Percentiles rank a stretch among this genome's conserved stretches.
phyloP scores from a whole-genome alignment of 2,113 vertebrate species.

The Shinisaurus crocodilurus region DNA sequence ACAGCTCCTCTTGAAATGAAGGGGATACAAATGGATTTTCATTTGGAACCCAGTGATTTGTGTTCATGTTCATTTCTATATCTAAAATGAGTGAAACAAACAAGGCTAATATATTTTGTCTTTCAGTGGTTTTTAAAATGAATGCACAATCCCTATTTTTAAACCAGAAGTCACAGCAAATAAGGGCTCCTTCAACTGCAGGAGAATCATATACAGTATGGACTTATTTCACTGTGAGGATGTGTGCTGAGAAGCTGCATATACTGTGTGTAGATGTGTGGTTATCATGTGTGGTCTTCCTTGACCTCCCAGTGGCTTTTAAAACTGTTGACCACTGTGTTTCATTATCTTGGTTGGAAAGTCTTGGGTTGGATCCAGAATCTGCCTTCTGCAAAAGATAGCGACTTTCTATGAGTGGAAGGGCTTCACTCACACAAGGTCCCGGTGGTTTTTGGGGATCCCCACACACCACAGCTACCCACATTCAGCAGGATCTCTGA shows the following conservation, averaged over 20 bases:
- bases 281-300: neutral
- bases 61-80: neutral
- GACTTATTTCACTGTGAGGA: neutral
- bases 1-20: neutral
- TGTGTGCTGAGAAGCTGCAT: neutral
- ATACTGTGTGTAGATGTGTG: neutral
- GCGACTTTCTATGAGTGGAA: neutral
- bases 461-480: too few relatives aligned
- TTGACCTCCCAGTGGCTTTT: neutral
- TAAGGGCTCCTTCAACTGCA: neutral
- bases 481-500: too few relatives aligned
- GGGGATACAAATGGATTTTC: neutral
- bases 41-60: neutral
- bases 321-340: neutral
- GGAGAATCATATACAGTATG: neutral
- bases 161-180: neutral
- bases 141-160: neutral
- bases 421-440: too few relatives aligned
- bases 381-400: neutral
- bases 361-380: neutral
- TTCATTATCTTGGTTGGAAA: neutral
- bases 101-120: too few relatives aligned
- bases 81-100: neutral
- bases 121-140: neutral
- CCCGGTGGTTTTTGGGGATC: too few relatives aligned